phyloP scores from a whole-genome alignment of 2,113 vertebrate species.

The Scomber japonicus region DNA sequence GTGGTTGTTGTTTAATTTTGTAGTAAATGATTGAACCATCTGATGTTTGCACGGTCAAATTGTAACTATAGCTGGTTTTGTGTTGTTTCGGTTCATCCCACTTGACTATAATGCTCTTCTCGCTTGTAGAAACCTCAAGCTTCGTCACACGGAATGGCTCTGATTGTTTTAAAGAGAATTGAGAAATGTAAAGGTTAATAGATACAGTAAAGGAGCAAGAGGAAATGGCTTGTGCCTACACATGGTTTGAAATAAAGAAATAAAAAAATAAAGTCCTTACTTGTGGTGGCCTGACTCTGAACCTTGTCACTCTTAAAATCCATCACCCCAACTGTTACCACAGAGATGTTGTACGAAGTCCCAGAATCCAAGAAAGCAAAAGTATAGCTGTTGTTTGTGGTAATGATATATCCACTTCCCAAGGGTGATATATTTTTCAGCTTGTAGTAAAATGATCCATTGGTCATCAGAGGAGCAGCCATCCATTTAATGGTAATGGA shows the following conservation, averaged over 20 bases:
- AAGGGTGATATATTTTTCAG: not conserved
- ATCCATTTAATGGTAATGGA: conserved; percentile 63
- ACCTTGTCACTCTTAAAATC: conserved; percentile 57
- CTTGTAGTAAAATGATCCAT: conserved; percentile 52
- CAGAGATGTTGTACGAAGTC: conserved; percentile 71
- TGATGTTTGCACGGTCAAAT: conserved; percentile 41
- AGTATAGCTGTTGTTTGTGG: not conserved
- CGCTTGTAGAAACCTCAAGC: not conserved
- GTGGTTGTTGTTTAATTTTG: rapidly evolving
- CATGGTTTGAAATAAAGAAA: not conserved
- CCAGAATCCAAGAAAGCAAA: conserved; percentile 68
- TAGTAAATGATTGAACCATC: rapidly evolving
- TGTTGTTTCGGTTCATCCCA: conserved; percentile 69
- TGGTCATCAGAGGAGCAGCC: conserved; percentile 57
- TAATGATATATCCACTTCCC: rapidly evolving
- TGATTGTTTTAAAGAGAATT: conserved; percentile 37
- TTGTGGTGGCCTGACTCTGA: conserved; percentile 54
- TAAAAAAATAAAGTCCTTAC: conserved; percentile 65
- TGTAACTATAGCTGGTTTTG: conserved; percentile 59
- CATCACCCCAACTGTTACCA: conserved; percentile 65
- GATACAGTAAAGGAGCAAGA: not conserved
- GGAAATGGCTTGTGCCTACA: not conserved
- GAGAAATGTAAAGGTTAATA: not conserved
- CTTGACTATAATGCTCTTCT: conserved; percentile 32
- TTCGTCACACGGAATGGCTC: conserved; percentile 57